Percentiles rank a stretch among this genome's conserved stretches.
Conservation (phyloP, 2,113 vertebrate genomes). For the Eulemur macaco region DNA sequence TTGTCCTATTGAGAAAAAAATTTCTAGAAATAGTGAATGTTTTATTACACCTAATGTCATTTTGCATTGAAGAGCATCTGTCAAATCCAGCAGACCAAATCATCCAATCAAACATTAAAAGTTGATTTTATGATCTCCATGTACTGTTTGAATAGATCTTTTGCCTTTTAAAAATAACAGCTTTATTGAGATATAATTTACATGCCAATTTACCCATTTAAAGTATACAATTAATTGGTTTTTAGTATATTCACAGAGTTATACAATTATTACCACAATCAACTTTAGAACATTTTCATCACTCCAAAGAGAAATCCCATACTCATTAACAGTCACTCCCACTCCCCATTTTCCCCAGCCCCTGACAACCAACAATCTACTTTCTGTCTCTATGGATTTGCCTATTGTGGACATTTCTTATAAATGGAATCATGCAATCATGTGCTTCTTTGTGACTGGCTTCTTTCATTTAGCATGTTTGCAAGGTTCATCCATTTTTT, state of each 20-base stretch:
- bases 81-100: slow-evolving; percentile 18
- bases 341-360: neutral
- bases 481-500: neutral
- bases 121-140: neutral
- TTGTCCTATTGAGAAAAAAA: slow-evolving; percentile 11
- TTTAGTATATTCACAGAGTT: neutral
- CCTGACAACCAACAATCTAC: neutral
- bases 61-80: neutral
- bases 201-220: neutral
- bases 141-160: slow-evolving; percentile 16
- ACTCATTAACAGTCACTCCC: neutral
- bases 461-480: slow-evolving; percentile 19
- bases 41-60: slow-evolving; percentile 26
- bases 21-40: neutral
- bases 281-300: slow-evolving; percentile 44
- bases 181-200: neutral
- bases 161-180: neutral
- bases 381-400: neutral
- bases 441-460: neutral
- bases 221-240: neutral
- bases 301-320: neutral
- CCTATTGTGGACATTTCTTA: neutral
- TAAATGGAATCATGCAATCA: neutral
- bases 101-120: neutral
- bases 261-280: neutral